phyloP scores from a whole-genome alignment of 2,888 invertebrate species.

The Nomada hirtipes region DNA sequence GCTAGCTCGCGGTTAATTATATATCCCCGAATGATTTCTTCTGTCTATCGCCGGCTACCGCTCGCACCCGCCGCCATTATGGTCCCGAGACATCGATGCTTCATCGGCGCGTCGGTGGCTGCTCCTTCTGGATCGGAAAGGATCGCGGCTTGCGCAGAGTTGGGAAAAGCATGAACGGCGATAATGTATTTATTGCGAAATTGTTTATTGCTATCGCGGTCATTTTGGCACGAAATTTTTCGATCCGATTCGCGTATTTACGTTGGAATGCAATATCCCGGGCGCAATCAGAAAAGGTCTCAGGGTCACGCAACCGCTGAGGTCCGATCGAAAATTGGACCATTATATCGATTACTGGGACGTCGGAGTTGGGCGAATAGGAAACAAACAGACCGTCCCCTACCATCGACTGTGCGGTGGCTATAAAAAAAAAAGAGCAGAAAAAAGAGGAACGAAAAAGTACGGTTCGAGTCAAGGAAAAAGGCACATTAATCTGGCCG shows the following conservation, averaged over 20 bases:
- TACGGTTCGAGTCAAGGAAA: constrained; percentile 37
- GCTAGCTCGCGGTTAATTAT: constrained; percentile 44
- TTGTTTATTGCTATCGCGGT: too few species aligned
- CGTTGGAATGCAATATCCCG: too few species aligned
- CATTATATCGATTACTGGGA: constrained; percentile 15
- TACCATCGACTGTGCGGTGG: not conserved
- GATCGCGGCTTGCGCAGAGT: not conserved
- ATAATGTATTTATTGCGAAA: too few species aligned
- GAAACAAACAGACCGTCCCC: not conserved
- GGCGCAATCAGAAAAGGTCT: too few species aligned
- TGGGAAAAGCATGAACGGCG: too few species aligned
- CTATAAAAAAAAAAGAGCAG: constrained; percentile 1
- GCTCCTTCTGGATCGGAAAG: not conserved
- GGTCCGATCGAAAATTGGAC: constrained; percentile 14
- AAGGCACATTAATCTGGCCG: constrained; percentile 55
- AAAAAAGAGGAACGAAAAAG: constrained; percentile 22
- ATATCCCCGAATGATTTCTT: constrained; percentile 25
- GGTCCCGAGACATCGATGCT: too few species aligned
- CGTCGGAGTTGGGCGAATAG: too few species aligned
- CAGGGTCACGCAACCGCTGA: too few species aligned
- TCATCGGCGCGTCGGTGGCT: not conserved
- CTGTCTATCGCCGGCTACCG: not conserved
- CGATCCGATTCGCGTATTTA: too few species aligned
- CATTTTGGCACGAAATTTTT: too few species aligned
- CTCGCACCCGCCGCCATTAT: not conserved